phyloP scores from a whole-genome alignment of 2,888 invertebrate species.

The Proisotoma minuta region DNA sequence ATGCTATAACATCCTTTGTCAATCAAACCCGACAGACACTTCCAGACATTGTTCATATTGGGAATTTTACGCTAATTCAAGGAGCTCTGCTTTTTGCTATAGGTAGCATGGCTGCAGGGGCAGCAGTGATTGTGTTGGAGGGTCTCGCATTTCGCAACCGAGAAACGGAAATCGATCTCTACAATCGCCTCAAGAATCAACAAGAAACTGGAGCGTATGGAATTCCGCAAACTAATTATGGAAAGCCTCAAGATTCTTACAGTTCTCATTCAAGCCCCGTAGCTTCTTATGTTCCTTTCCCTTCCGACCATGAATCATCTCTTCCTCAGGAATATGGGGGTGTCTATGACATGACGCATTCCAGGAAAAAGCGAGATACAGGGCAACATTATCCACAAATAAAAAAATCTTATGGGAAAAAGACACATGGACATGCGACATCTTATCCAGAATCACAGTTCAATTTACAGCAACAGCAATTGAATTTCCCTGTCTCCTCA shows the following conservation, averaged over 20 bases:
- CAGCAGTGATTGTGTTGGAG: conserved; percentile 16
- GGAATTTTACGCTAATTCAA: conserved; percentile 42
- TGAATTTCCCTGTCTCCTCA: too few species aligned
- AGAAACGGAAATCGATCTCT: background rate
- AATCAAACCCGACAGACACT: conserved; percentile 22
- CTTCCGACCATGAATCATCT: conserved; percentile 8
- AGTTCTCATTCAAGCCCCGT: background rate
- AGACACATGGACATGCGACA: too few species aligned
- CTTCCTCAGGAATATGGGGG: conserved; percentile 5
- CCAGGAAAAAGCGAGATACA: background rate
- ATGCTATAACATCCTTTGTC: too few species aligned
- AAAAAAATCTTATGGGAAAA: too few species aligned
- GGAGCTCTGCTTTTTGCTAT: conserved; percentile 29
- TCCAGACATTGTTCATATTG: conserved; percentile 22
- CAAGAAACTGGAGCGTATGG: conserved; percentile 17
- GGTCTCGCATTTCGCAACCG: background rate
- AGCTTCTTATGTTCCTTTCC: conserved; percentile 12
- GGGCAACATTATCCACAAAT: too few species aligned
- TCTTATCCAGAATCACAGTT: too few species aligned
- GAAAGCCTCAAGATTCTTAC: conserved; percentile 7
- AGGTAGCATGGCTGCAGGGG: conserved; percentile 35
- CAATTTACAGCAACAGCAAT: too few species aligned
- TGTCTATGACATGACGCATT: conserved; percentile 6
- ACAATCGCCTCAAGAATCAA: too few species aligned
- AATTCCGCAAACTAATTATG: conserved; percentile 14